Base-by-base conservation (phyloP, 2,113 vertebrate genomes). In the Rhea pennata region DNA sequence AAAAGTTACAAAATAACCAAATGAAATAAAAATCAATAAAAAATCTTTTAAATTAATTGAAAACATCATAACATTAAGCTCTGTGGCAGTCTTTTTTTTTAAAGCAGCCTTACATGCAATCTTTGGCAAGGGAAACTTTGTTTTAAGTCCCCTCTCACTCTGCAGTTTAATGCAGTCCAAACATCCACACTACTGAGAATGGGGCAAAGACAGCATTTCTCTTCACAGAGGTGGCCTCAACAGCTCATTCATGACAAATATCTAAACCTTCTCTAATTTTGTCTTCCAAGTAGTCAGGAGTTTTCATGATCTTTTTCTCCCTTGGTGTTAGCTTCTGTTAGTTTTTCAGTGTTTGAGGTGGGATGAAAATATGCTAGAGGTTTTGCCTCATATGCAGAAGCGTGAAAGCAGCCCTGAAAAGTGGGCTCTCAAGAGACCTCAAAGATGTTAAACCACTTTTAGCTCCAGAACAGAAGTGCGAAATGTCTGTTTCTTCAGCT, bases 1-100 rank as follows among this genome's bases (percentile, higher is more conserved):
- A 87, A 90, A 80, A 94, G 31, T 64, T 94, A 84, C 36, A 92
- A 95, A 96, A 95, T 92, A 89, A 88, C 87, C 75, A 92, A 87
- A 16, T 5, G 33, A 56, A 89, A 75, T 84, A 89, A 91, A 96
- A 96, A 93, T 66, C 76, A 94, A 88, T 87, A 46, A 87, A 93
- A 94, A 92, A 94, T 66, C 76, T 96, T 96, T 97, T 95, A 96
- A 96, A 94, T 20, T 93, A 95, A 90, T 87, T 92, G 87, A 94
- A 97, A 97, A 96, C 4, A 4, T 74, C 74, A 31, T 95, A 89
- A 89, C 56, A 53, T 85, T 94, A 93, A 92, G 33, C 80, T 96
- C 91, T 96, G 84, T 75, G 42, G 84, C 51, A 97, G 66, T 54
- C 59, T 33, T 72, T 79, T 88, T 95, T 80, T 67, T 44, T 69